phyloP scores from a whole-genome alignment of 2,797 vertebrate species.

The Phataginus tricuspis region DNA sequence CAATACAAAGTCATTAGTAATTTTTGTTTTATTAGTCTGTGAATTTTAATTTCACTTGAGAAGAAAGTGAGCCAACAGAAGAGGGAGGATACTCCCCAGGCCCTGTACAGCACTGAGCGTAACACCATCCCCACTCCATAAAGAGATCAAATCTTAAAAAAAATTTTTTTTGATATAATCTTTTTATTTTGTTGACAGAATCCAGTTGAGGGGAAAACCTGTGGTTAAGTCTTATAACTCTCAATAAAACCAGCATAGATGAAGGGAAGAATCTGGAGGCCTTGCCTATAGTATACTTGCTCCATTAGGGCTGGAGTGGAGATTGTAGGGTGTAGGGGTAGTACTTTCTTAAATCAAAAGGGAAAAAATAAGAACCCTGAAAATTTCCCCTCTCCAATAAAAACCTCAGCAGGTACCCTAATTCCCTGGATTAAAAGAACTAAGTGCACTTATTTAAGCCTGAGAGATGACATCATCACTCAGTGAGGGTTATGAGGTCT shows the following conservation, averaged over 20 bases:
- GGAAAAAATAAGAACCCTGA: constrained; percentile 33
- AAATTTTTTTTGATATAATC: neutral
- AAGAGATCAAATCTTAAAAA: neutral
- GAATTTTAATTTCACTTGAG: constrained; percentile 23
- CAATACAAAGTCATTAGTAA: neutral
- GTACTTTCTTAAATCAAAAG: neutral
- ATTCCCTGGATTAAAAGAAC: constrained; percentile 47
- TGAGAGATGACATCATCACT: constrained; percentile 7
- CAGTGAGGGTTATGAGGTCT: neutral
- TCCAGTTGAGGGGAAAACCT: neutral
- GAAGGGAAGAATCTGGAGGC: neutral
- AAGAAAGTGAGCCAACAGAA: neutral
- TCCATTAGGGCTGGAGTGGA: neutral
- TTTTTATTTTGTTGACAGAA: constrained; percentile 67
- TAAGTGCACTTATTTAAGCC: constrained; percentile 75
- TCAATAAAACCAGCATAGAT: constrained; percentile 30
- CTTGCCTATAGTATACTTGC: neutral
- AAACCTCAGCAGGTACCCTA: constrained; percentile 12
- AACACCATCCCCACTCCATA: neutral
- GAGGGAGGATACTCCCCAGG: constrained; percentile 5
- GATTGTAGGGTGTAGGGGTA: neutral
- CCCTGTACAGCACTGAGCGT: neutral
- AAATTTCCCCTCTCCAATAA: constrained; percentile 8
- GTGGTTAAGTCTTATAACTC: constrained; percentile 23
- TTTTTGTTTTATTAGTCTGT: constrained; percentile 25